These are phyloP conservation scores for Tiphia femorata DNA, from an alignment of 2,888 invertebrate genomes.

Conservation along the genomic window DNA sequence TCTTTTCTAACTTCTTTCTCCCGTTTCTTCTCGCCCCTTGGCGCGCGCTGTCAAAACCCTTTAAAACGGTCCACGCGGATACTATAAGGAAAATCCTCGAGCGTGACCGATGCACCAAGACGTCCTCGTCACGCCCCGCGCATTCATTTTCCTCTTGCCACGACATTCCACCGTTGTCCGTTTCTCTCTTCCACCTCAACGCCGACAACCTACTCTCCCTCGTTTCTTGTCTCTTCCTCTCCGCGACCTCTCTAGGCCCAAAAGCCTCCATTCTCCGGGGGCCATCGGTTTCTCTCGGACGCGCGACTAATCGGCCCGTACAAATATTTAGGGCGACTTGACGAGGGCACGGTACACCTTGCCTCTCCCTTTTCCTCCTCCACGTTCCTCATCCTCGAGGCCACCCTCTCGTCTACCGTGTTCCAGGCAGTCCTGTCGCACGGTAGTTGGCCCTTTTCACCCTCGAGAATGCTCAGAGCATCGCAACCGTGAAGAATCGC, in stretches of 20 bases:
- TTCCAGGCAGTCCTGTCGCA: slow-evolving; percentile 30
- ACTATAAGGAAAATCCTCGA: slow-evolving; percentile 21
- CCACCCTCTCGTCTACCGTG: slow-evolving; percentile 33
- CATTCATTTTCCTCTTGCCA: slow-evolving; percentile 6
- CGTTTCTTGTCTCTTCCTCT: too few relatives aligned
- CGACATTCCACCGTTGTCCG: background rate
- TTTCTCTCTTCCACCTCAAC: slow-evolving; percentile 2
- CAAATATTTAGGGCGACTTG: slow-evolving; percentile 51
- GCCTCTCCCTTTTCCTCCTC: background rate
- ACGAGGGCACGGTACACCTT: slow-evolving; percentile 7
- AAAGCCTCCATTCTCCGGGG: slow-evolving; percentile 14
- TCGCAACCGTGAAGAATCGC: slow-evolving; percentile 39
- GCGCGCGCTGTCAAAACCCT: background rate
- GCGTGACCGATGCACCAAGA: slow-evolving; percentile 32
- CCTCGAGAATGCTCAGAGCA: slow-evolving; percentile 2
- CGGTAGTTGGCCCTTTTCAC: slow-evolving; percentile 43
- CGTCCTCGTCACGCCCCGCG: slow-evolving; percentile 26
- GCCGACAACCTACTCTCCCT: too few relatives aligned
- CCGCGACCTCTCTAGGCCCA: background rate
- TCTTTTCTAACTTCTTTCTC: too few relatives aligned
- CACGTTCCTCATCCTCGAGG: slow-evolving; percentile 12
- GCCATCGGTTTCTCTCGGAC: slow-evolving; percentile 20
- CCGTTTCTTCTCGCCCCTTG: too few relatives aligned
- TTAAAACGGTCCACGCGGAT: slow-evolving; percentile 11
- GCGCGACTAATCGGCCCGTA: slow-evolving; percentile 52